phyloP scores from a whole-genome alignment of 2,113 vertebrate genomes.

The Ranitomeya variabilis region DNA sequence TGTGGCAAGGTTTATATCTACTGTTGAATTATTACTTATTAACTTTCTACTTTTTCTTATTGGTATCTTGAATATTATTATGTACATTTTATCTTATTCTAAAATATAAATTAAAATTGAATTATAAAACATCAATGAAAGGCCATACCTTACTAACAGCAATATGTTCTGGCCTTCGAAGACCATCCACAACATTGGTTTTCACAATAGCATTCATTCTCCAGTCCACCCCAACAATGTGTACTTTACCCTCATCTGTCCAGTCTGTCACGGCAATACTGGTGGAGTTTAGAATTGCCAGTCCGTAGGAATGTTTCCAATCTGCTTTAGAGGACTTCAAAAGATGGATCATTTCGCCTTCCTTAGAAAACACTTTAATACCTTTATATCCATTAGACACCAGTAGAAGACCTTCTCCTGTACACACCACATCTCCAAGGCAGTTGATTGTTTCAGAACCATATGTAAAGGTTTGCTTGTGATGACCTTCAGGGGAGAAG shows the following conservation, averaged over 20 bases:
- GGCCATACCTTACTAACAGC: conserved; percentile 52
- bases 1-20: neutral
- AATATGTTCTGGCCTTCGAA: conserved; percentile 57
- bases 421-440: conserved; percentile 34
- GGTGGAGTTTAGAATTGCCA: conserved; percentile 52
- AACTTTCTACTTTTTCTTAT: neutral
- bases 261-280: conserved; percentile 54
- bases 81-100: neutral
- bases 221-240: conserved; percentile 51
- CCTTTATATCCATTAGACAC: conserved; percentile 34
- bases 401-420: conserved; percentile 42
- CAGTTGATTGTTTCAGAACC: conserved; percentile 37
- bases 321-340: conserved; percentile 38
- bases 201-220: conserved; percentile 60
- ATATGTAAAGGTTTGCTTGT: conserved; percentile 44
- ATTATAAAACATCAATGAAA: neutral
- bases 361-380: conserved; percentile 60
- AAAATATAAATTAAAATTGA: neutral
- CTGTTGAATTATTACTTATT: neutral
- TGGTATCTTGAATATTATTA: neutral
- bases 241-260: conserved; percentile 51
- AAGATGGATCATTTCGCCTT: conserved; percentile 53
- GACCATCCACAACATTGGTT: conserved; percentile 55
- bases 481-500: conserved; percentile 10
- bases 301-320: conserved; percentile 52